Percentiles rank a stretch among this genome's conserved stretches.
Evolutionary conservation across 1,140 invertebrate species (phyloP).

Genomic region (Trichomalopsis sarcophagae): DNA sequence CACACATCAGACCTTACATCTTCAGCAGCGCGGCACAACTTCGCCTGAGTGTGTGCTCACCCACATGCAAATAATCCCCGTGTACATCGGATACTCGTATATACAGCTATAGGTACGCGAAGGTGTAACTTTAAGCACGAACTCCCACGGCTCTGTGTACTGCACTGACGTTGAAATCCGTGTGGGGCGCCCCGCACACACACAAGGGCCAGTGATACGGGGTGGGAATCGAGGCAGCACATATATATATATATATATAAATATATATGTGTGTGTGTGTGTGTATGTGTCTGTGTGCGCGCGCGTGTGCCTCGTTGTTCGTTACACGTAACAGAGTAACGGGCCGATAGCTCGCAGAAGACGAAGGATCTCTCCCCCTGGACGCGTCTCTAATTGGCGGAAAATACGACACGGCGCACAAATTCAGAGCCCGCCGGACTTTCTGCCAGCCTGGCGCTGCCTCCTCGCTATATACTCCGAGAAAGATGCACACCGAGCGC

Average conservation of each 20-base stretch:
- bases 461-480: background rate
- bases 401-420: slow-evolving; percentile 44
- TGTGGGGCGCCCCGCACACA: no score
- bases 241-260: no score
- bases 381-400: slow-evolving; percentile 46
- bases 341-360: slow-evolving; percentile 18
- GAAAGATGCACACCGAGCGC: background rate
- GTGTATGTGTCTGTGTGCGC: background rate
- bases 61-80: background rate
- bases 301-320: background rate
- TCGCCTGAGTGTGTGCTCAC: background rate
- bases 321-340: slow-evolving; percentile 18
- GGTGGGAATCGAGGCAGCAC: background rate
- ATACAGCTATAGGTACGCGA: no score
- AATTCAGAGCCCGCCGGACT: slow-evolving; percentile 24
- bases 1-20: no score
- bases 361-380: background rate
- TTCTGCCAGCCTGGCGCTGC: background rate
- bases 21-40: background rate
- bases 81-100: background rate
- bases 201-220: background rate
- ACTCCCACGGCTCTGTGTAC: background rate
- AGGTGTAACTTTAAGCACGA: background rate
- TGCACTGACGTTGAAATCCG: background rate
- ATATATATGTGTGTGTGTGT: background rate